Conservation (phyloP, 2,113 vertebrate species). For the Chelonoidis abingdonii region DNA sequence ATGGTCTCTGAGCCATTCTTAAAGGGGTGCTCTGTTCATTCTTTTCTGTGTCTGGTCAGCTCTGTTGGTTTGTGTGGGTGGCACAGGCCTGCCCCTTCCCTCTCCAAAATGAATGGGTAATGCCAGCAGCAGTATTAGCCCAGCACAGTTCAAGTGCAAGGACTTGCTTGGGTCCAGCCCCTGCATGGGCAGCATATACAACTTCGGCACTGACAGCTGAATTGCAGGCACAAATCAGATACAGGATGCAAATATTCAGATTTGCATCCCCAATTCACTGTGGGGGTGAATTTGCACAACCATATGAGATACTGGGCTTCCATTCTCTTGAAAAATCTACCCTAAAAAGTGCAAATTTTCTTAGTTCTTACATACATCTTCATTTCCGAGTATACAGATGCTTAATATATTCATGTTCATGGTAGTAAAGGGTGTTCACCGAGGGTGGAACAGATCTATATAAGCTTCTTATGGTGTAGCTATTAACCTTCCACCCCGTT, state of each 20-base stretch:
- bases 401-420: background rate
- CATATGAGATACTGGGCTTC: background rate
- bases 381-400: background rate
- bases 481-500: background rate
- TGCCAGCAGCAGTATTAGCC: background rate
- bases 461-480: background rate
- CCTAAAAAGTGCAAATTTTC: background rate
- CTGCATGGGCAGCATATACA: background rate
- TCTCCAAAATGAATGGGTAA: too few relatives aligned
- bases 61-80: background rate
- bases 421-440: background rate
- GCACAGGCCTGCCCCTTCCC: background rate
- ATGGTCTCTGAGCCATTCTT: background rate
- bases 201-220: background rate
- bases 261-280: background rate
- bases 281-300: background rate
- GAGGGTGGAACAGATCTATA: background rate
- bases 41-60: background rate
- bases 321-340: background rate
- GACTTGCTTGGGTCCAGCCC: background rate
- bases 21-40: background rate
- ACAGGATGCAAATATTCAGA: background rate
- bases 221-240: background rate
- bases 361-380: background rate
- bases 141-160: background rate